A percentile compares a stretch with the other conserved stretches of the same genome.
Evolutionary conservation across 2,888 invertebrate species (phyloP).

Genomic region (Luperina testacea): DNA sequence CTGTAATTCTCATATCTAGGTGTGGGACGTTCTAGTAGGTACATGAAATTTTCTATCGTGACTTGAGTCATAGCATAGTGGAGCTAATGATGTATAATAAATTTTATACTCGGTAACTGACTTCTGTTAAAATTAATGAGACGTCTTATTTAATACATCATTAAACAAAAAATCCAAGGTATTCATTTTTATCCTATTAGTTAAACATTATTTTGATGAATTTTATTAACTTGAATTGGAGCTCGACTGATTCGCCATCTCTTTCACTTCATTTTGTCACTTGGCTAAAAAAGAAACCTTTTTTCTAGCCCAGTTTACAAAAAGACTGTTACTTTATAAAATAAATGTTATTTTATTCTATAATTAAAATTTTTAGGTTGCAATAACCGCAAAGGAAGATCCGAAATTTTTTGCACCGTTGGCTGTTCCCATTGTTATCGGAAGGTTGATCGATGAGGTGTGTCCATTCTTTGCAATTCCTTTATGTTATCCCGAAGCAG

Average conservation of each 20-base stretch:
- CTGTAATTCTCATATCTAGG: not conserved
- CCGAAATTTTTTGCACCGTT: constrained; percentile 1
- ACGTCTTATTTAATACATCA: not conserved
- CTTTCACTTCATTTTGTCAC: not conserved
- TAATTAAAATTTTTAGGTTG: not conserved
- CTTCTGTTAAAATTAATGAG: not conserved
- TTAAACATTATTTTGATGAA: constrained; percentile 91
- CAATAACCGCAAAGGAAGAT: not conserved
- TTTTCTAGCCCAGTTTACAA: not conserved
- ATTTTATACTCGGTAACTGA: not conserved
- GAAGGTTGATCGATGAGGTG: not conserved
- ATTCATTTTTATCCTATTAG: constrained; percentile 81
- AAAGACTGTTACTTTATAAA: not conserved
- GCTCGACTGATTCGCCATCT: constrained; percentile 80
- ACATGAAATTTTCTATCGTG: not conserved
- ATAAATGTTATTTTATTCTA: not conserved
- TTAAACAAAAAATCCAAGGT: not conserved
- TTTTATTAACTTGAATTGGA: constrained; percentile 93
- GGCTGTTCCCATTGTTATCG: constrained; percentile 1
- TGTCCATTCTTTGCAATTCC: constrained; percentile 8
- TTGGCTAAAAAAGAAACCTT: not conserved
- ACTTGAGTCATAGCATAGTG: not conserved
- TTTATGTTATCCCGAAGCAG: constrained; percentile 24
- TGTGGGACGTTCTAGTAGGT: not conserved
- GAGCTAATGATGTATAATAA: not conserved